Evolutionary conservation across 2,113 vertebrate genomes (phyloP), one percentile per base, ranked within the genome.

Genomic region (Callipepla californica): DNA sequence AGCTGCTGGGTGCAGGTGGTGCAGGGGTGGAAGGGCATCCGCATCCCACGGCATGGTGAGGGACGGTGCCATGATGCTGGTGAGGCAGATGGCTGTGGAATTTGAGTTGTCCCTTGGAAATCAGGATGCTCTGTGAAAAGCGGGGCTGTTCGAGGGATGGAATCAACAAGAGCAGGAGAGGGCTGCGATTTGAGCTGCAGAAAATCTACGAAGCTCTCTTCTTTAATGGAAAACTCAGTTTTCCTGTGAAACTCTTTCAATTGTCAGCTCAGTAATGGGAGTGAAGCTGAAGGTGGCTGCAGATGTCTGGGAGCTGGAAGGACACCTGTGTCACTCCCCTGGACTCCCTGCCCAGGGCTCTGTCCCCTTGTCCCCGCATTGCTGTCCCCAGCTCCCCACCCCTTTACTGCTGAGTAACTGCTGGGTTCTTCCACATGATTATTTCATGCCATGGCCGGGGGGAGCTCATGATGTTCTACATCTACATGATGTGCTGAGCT

Each of bases 361-460:
- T 72, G 40, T 44, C 19, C 30, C 26, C 19, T 68, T 28, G 3
- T 26, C 22, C 36, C 32, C 51, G 44, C 65, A 80, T 19, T 34
- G 4, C 3, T 16, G 13, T 53, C 26, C 57, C 75, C 0, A 0
- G 3, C 18, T 38, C 12, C 50, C n/a, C 32, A 7, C 20, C 9
- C 68, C 19, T 66, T 61, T 38, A 23, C 78, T 69, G 42, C 36
- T 45, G 32, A 42, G 20, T 11, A 51, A 23, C 8, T 57, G 18
- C 17, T 6, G 5, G 48, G 50, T 7, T 34, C 36, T 34, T 73
- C 48, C 53, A 28, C 2, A 1, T 12, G 5, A 25, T 67, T 11
- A 48, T 80, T 80, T 48, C 16, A 11, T 2, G 1, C 22, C 2
- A 0, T 65, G 76, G 8, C 28, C 0, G 2, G 1, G 2, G 25